phyloP scores from a whole-genome alignment of 2,888 invertebrate species.

The Pterobdella sp. region DNA sequence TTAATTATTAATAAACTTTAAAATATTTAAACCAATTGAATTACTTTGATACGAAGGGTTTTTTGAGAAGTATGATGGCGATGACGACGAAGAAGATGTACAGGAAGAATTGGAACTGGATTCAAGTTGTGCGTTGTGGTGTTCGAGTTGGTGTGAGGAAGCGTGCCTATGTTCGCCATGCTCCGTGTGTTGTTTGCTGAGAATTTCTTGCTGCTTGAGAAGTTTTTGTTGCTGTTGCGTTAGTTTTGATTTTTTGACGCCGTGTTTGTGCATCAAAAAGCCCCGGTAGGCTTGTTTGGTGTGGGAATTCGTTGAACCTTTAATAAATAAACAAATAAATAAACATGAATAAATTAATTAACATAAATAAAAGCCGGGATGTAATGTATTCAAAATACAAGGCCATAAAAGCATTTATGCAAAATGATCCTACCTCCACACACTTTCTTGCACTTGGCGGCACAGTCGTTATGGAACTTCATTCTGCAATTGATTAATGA shows the following conservation, averaged over 20 bases:
- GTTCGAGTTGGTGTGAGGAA: conserved; percentile 13
- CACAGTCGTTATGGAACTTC: conserved; percentile 63
- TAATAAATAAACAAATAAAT: background rate
- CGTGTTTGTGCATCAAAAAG: background rate
- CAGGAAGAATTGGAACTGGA: conserved; percentile 83
- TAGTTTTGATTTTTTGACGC: background rate
- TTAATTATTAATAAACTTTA: background rate
- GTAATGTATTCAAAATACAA: too few species aligned
- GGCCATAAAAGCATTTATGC: background rate
- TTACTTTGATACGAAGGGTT: too few species aligned
- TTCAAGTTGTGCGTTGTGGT: conserved; percentile 35
- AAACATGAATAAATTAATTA: too few species aligned
- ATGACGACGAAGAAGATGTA: conserved; percentile 90
- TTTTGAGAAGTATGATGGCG: too few species aligned
- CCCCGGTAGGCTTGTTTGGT: background rate
- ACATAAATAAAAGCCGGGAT: too few species aligned
- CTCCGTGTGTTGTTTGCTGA: background rate
- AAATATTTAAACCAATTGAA: background rate
- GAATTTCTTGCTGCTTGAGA: conserved; percentile 5
- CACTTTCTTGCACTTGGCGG: conserved; percentile 57
- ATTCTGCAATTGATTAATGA: conserved; percentile 41
- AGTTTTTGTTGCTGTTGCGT: background rate
- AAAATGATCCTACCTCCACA: background rate
- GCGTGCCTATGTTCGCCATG: background rate
- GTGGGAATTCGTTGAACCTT: background rate